Conservation (phyloP, 2,113 vertebrate species). For the Neodontobutis hainanensis region DNA sequence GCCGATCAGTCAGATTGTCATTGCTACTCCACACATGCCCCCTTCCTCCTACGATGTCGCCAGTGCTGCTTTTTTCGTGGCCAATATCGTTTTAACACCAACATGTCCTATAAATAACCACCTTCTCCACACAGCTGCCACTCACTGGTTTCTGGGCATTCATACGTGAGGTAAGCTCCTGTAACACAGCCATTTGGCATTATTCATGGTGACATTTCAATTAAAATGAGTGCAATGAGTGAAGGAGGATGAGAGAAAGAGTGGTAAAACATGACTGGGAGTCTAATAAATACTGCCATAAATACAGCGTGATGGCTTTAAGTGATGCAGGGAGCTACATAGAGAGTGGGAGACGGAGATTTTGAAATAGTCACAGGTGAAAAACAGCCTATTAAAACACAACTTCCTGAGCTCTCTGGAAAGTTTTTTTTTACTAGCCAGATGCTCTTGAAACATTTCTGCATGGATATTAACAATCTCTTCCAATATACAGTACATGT, state of each 20-base stretch:
- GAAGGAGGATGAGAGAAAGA: conserved; percentile 46
- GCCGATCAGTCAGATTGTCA: conserved; percentile 36
- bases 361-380: conserved; percentile 24
- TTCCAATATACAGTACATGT: no score
- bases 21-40: conserved; percentile 52
- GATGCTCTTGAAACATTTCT: no score
- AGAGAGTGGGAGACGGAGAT: not conserved
- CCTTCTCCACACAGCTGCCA: conserved; percentile 51
- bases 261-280: conserved; percentile 45
- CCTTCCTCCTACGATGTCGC: conserved; percentile 14
- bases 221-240: conserved; percentile 62
- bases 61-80: conserved; percentile 35
- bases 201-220: conserved; percentile 57
- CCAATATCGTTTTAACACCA: conserved; percentile 41
- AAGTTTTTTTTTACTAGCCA: no score
- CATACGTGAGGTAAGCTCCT: conserved; percentile 33
- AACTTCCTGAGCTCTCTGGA: not conserved
- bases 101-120: conserved; percentile 43
- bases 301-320: conserved; percentile 29
- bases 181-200: conserved; percentile 33
- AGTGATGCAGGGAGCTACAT: conserved; percentile 19
- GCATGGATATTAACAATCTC: no score
- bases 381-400: conserved; percentile 12
- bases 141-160: conserved; percentile 37
- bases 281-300: conserved; percentile 47